Evolutionary conservation across 2,113 vertebrate genomes (phyloP), one percentile per base, ranked within the genome.

Genomic region (Rhizomys pruinosus): DNA sequence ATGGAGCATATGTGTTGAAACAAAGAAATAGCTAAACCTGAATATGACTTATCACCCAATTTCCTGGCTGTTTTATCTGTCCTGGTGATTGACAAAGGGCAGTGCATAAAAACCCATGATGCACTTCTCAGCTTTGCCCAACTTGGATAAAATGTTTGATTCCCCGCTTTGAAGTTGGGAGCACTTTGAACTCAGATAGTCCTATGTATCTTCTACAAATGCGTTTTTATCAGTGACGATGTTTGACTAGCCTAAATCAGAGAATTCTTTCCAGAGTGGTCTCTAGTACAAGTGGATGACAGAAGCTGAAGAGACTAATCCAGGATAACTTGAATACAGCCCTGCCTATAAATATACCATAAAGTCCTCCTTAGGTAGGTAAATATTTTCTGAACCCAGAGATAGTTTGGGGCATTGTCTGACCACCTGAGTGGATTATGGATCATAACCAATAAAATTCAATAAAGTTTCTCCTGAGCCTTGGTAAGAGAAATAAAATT

Each of bases 401-500:
- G 29, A 5, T 20, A 95, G 25, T 63, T 92, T 59, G 52, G 72
- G 9, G 11, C 20, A 81, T 86, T 87, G 32, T 84, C 12, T 89
- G 47, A 89, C 69, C 5, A 39, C 4, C 19, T 92, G 44, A 81
- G n/a, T 34, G 87, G 52, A 55, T 7, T 64, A 16, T 44, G 61
- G 11, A 39, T 64, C 52, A 42, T 64, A 55, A 17, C 76, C 47
- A 96, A 61, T 59, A 69, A 15, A 89, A 85, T 37, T 91, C 15
- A 91, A 95, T 57, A 82, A 84, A 66, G 39, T 72, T 96, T 97
- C 71, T 98, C 90, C 73, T 95, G 82, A 94, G 91, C 82, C 80
- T 74, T 93, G 90, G 93, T 96, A 90, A 63, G 94, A 84, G 93
- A 95, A 97, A 88, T 94, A 90, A 96, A 90, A 96, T 92, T 96